Evolutionary conservation across 2,797 vertebrate species (phyloP).

Genomic region (Tragelaphus oryx): DNA sequence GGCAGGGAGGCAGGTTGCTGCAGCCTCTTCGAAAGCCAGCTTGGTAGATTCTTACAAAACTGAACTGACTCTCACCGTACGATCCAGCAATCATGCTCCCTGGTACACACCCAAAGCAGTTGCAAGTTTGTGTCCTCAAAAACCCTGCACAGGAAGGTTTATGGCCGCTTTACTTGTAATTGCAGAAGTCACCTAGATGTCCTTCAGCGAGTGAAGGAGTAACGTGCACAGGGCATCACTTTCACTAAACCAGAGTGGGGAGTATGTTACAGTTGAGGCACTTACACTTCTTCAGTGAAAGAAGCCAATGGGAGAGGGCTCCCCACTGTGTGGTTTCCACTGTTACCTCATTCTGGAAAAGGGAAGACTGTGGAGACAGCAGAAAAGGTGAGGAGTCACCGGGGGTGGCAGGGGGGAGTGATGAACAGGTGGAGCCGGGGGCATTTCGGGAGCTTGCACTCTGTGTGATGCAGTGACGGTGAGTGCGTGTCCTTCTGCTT

Average conservation of each 20-base stretch:
- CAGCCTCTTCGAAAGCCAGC: background rate
- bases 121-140: background rate
- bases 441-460: too few relatives aligned
- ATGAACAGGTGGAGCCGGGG: background rate
- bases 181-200: background rate
- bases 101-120: background rate
- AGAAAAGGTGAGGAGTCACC: background rate
- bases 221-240: fast-evolving
- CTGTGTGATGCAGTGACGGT: background rate
- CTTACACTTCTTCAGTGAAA: background rate
- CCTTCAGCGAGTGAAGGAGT: background rate
- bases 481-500: fast-evolving
- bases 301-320: background rate
- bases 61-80: too few relatives aligned
- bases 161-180: background rate
- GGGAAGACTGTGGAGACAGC: background rate
- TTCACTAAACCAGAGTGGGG: background rate
- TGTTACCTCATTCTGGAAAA: background rate
- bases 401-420: too few relatives aligned
- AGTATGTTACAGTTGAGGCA: background rate
- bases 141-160: background rate
- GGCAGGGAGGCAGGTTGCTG: background rate
- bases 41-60: background rate
- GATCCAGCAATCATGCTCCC: background rate
- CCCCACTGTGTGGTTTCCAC: background rate